A percentile compares a stretch with the other conserved stretches of the same genome.
phyloP scores from a whole-genome alignment of 2,888 invertebrate species.

The Nineta flava region DNA sequence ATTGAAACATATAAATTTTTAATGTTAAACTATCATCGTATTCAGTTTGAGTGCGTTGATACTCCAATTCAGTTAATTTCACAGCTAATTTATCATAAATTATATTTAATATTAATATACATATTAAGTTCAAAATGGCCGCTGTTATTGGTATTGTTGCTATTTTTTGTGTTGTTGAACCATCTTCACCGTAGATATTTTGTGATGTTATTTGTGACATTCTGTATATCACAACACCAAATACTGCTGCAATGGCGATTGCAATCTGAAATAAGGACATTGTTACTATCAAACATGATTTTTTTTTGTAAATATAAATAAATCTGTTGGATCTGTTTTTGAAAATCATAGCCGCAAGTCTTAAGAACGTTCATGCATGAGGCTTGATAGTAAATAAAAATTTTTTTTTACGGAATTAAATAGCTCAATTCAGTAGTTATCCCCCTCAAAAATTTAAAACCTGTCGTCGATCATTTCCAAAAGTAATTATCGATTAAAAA shows the following conservation, averaged over 20 bases:
- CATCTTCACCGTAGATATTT: constrained; percentile 31
- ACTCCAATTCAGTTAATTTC: constrained; percentile 55
- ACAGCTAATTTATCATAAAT: constrained; percentile 48
- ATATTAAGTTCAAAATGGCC: constrained; percentile 57
- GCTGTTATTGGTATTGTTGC: constrained; percentile 60
- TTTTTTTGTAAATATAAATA: too few relatives aligned
- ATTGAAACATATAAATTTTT: constrained; percentile 77
- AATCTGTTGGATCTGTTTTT: too few relatives aligned
- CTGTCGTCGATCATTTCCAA: too few relatives aligned
- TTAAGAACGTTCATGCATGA: too few relatives aligned
- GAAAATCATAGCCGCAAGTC: too few relatives aligned
- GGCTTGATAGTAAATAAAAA: too few relatives aligned
- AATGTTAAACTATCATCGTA: constrained; percentile 74
- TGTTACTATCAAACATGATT: too few relatives aligned
- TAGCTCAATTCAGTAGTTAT: too few relatives aligned
- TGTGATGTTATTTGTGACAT: constrained; percentile 47
- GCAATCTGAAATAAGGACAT: constrained; percentile 37
- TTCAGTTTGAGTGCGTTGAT: constrained; percentile 66
- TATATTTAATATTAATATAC: constrained; percentile 60
- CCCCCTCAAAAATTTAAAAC: too few relatives aligned
- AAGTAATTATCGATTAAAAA: too few relatives aligned
- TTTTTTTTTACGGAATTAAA: too few relatives aligned
- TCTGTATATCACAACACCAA: constrained; percentile 62
- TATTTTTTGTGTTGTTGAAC: constrained; percentile 34
- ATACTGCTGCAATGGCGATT: constrained; percentile 54